phyloP scores from a whole-genome alignment of 2,888 invertebrate species.

The Athalia circularis region DNA sequence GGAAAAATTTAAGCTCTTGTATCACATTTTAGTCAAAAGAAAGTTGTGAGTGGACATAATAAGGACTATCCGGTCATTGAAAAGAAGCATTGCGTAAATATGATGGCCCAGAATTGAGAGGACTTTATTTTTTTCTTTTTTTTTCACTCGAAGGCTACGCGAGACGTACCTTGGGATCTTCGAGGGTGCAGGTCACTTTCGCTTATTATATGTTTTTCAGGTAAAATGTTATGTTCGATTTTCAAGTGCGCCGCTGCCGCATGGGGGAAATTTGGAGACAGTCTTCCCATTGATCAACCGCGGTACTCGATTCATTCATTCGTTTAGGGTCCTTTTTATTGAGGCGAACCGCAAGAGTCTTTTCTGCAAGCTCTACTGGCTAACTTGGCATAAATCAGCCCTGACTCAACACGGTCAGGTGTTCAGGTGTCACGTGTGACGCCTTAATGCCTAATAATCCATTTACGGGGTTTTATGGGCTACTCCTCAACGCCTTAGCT shows the following conservation, averaged over 20 bases:
- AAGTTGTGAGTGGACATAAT: background rate
- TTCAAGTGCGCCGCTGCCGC: slow-evolving; percentile 47
- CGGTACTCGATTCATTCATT: slow-evolving; percentile 38
- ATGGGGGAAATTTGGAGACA: slow-evolving; percentile 49
- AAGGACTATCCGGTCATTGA: slow-evolving; percentile 13
- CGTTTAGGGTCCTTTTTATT: slow-evolving; percentile 47
- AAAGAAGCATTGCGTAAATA: slow-evolving; percentile 27
- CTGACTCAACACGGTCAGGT: slow-evolving; percentile 49
- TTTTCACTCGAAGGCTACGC: too few relatives aligned
- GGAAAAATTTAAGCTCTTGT: slow-evolving; percentile 6
- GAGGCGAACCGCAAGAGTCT: slow-evolving; percentile 46
- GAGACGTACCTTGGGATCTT: background rate
- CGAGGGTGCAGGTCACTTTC: slow-evolving; percentile 8
- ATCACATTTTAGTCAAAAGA: background rate
- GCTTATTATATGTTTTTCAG: slow-evolving; percentile 47
- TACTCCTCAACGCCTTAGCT: slow-evolving; percentile 48
- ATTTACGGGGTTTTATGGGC: slow-evolving; percentile 62
- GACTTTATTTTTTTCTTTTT: background rate
- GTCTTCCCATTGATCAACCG: slow-evolving; percentile 48
- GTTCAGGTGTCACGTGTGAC: slow-evolving; percentile 60
- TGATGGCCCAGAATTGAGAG: slow-evolving; percentile 23
- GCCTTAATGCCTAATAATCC: slow-evolving; percentile 69
- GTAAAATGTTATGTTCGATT: slow-evolving; percentile 62
- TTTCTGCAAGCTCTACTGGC: slow-evolving; percentile 29
- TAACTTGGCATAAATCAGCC: slow-evolving; percentile 46